phyloP scores from a whole-genome alignment of 2,888 invertebrate species.

The Glyphotaelius pellucidus region DNA sequence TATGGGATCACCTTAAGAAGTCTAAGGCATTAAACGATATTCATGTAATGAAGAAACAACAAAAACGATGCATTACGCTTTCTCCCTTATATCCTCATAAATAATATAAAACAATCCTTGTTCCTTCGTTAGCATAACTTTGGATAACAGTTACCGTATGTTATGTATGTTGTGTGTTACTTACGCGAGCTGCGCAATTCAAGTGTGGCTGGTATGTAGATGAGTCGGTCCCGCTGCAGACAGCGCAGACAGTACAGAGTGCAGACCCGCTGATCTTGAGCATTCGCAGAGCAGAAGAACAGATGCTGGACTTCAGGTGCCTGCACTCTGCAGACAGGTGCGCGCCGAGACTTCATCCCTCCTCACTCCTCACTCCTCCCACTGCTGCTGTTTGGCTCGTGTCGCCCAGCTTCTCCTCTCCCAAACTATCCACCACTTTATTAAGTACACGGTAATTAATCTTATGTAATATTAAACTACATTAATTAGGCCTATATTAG shows the following conservation, averaged over 20 bases:
- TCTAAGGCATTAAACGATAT: no score
- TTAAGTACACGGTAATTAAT: not conserved
- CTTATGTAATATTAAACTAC: not conserved
- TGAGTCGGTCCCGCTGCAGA: not conserved
- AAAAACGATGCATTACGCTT: no score
- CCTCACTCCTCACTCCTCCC: not conserved
- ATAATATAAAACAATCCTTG: no score
- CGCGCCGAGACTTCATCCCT: not conserved
- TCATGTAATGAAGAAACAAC: no score
- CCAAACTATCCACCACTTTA: not conserved
- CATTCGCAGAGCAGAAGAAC: constrained; percentile 8
- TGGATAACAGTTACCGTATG: not conserved
- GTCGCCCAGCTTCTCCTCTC: not conserved
- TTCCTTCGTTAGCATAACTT: not conserved
- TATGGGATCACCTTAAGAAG: no score
- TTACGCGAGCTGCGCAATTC: not conserved
- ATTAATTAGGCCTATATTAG: not conserved
- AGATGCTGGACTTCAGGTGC: constrained; percentile 40
- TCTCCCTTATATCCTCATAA: no score
- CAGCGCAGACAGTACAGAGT: not conserved
- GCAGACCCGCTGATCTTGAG: constrained; percentile 30
- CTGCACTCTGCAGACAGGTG: not conserved
- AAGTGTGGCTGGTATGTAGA: not conserved
- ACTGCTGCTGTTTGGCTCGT: constrained; percentile 32
- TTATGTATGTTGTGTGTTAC: not conserved